Evolutionary conservation across 1,140 invertebrate species (phyloP).

Genomic region (Acromyrmex echinatior): DNA sequence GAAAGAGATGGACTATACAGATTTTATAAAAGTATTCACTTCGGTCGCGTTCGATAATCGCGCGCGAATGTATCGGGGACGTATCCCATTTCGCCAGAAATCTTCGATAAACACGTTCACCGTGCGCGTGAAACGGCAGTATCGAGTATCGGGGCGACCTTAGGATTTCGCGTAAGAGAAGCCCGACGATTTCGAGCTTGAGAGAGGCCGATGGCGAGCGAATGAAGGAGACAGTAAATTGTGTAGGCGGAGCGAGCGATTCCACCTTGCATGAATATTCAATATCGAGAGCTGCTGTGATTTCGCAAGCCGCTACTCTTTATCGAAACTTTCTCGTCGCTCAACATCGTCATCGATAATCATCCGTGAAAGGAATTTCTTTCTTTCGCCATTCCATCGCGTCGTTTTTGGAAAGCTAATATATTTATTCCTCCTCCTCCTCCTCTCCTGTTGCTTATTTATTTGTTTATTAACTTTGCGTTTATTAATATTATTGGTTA

Average conservation of each 20-base stretch:
- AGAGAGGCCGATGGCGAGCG: slow-evolving; percentile 40
- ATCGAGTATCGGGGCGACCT: slow-evolving; percentile 68
- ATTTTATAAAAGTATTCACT: slow-evolving; percentile 14
- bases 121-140: slow-evolving; percentile 43
- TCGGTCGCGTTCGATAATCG: slow-evolving; percentile 8
- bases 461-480: background rate
- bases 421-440: slow-evolving; percentile 18
- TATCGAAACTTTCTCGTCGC: slow-evolving; percentile 68
- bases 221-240: slow-evolving; percentile 16
- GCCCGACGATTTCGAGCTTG: slow-evolving; percentile 37
- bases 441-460: slow-evolving; percentile 18
- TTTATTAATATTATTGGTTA: background rate
- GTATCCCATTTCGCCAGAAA: slow-evolving; percentile 47
- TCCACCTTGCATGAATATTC: slow-evolving; percentile 75
- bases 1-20: background rate
- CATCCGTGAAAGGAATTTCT: slow-evolving; percentile 62
- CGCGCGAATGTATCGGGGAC: slow-evolving; percentile 12
- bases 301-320: slow-evolving; percentile 68
- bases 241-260: slow-evolving; percentile 41
- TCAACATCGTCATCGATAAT: slow-evolving; percentile 63
- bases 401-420: slow-evolving; percentile 4
- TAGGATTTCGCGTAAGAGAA: slow-evolving; percentile 53
- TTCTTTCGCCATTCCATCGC: background rate
- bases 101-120: slow-evolving; percentile 63
- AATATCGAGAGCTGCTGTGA: slow-evolving; percentile 71